Percentiles rank a stretch among this genome's conserved stretches.
Evolutionary conservation across 1,140 invertebrate genomes (phyloP).

Genomic region (Lordiphosa clarofinis): DNA sequence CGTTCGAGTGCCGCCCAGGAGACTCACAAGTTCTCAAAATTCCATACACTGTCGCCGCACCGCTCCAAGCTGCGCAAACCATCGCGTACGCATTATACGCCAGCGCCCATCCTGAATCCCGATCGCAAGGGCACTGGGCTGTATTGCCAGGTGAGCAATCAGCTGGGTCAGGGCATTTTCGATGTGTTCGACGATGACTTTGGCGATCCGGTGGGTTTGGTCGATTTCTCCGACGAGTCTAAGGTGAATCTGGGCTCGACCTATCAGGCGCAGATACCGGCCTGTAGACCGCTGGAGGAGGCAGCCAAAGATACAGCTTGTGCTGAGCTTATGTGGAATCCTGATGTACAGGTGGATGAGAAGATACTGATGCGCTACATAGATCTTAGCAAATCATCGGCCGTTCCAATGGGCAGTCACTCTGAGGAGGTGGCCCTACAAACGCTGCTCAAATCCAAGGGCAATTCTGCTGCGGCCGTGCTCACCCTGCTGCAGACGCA

Average conservation of each 20-base stretch:
- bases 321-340: constrained; percentile 93
- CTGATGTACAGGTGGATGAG: constrained; percentile 82
- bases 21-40: constrained; percentile 70
- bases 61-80: constrained; percentile 83
- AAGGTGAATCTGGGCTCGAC: constrained; percentile 94
- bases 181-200: constrained; percentile 74
- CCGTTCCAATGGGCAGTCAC: constrained; percentile 92
- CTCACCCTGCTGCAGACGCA: constrained; percentile 87
- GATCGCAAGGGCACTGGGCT: constrained; percentile 91
- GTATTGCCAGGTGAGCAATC: constrained; percentile 81
- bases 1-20: constrained; percentile 79
- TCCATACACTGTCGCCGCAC: constrained; percentile 77
- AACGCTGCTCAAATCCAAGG: constrained; percentile 90
- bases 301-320: constrained; percentile 62
- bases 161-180: constrained; percentile 55
- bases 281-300: constrained; percentile 54
- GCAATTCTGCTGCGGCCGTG: constrained; percentile 94
- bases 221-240: constrained; percentile 77
- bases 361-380: constrained; percentile 83
- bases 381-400: constrained; percentile 95
- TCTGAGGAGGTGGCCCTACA: constrained; percentile 97
- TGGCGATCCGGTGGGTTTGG: constrained; percentile 65
- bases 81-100: constrained; percentile 88
- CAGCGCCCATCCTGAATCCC: constrained; percentile 94
- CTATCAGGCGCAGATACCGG: constrained; percentile 92